Percentiles rank a stretch among this genome's conserved stretches.
Evolutionary conservation across 2,113 vertebrate species (phyloP).

Genomic region (Cercocebus atys): DNA sequence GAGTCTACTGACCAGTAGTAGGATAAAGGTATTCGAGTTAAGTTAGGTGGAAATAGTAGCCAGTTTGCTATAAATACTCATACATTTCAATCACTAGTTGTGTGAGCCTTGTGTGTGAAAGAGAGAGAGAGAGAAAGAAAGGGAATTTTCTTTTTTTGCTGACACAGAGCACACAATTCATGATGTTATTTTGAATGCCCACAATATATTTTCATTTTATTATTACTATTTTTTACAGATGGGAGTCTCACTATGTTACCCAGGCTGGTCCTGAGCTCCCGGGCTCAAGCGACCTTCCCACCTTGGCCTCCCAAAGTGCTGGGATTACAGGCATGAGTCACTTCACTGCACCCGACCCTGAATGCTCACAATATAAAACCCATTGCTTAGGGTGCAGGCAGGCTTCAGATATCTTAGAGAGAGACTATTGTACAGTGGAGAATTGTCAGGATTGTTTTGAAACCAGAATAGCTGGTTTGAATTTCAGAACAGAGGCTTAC

Average conservation of each 20-base stretch:
- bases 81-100: background rate
- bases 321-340: too few species aligned
- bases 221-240: too few species aligned
- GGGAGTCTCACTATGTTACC: too few species aligned
- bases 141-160: background rate
- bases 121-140: background rate
- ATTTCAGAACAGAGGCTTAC: slow-evolving; percentile 39
- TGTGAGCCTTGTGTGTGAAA: background rate
- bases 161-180: background rate
- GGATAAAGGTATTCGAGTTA: background rate
- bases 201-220: too few species aligned
- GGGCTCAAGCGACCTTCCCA: too few species aligned
- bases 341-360: background rate
- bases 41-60: background rate
- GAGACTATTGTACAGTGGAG: background rate
- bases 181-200: background rate
- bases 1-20: background rate
- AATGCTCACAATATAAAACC: background rate
- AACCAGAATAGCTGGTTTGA: background rate
- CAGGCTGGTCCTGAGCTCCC: too few species aligned
- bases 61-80: background rate
- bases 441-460: background rate
- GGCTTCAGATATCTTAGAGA: background rate
- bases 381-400: background rate
- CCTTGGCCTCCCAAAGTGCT: too few species aligned